Base-by-base conservation (phyloP, 37 sponge, comb jelly and placozoan genomes). In the Petrosia ficiformis region DNA sequence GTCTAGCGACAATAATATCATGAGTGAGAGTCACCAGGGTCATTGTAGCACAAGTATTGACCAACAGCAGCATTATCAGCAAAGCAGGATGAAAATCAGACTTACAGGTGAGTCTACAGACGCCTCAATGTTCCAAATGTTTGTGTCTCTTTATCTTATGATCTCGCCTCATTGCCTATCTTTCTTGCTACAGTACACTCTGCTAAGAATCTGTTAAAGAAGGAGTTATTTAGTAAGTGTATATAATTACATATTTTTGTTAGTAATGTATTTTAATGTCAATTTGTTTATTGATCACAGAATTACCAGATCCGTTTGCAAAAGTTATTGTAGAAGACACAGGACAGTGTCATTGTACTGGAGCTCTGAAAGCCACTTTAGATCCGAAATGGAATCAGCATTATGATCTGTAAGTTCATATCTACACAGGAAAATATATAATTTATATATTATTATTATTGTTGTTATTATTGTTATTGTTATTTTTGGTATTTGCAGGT, bases 351-450 rank as follows among this genome's bases (percentile, higher is more conserved):
- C 95, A 96, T 71, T 68, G 86, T 0, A 96, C 97, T 16, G 91
- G 90, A 21, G 68, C 79, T 37, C 61, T 90, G 54, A 96, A 84
- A 77, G 71, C 76, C 1, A 78, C 94, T 14, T 77, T 96, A 33
- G 97, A 96, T 61, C 97, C 97, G 52, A 96, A 90, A 56, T 96
- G 97, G 97, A 96, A 93, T 39, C 88, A 96, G 40, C 91, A 93
- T 39, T 96, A 85, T 67, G 94, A 96, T 70, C 57, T 96, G 97
- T 96, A 48, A 93, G 97, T 80, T 32, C 65, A 24, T 61, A n/a
- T n/a, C n/a, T n/a, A n/a, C n/a, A n/a, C n/a, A n/a, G n/a, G n/a
- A n/a, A n/a, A n/a, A n/a, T n/a, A n/a, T n/a, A n/a, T n/a, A n/a
- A n/a, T n/a, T n/a, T n/a, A n/a, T n/a, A n/a, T n/a, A n/a, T n/a